Evolutionary conservation across 2,888 invertebrate species (phyloP).

Genomic region (Rhagophthalmus giganteus): DNA sequence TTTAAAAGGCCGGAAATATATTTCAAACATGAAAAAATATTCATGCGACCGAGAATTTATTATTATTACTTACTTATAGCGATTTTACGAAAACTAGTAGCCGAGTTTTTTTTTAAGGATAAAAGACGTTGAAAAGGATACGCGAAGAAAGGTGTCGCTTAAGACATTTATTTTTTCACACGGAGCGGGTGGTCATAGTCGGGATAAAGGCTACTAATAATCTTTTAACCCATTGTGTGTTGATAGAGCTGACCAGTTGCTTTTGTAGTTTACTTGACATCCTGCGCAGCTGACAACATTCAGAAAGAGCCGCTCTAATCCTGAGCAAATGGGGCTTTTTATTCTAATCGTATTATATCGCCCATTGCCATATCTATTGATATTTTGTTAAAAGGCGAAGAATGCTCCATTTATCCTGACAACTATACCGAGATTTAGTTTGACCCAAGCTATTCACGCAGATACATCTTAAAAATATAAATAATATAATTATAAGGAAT

Average conservation of each 20-base stretch:
- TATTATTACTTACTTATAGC: too few species aligned
- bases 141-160: too few species aligned
- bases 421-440: constrained; percentile 11
- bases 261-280: constrained; percentile 16
- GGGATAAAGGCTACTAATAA: constrained; percentile 27
- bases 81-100: too few species aligned
- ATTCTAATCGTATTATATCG: constrained; percentile 30
- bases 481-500: too few species aligned
- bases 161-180: too few species aligned
- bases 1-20: not conserved
- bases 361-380: constrained; percentile 19
- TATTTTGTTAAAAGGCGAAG: constrained; percentile 19
- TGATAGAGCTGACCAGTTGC: constrained; percentile 14
- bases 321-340: constrained; percentile 25
- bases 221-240: constrained; percentile 19
- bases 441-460: too few species aligned
- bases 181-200: constrained; percentile 21
- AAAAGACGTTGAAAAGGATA: too few species aligned
- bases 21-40: too few species aligned
- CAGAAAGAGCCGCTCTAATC: constrained; percentile 30
- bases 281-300: constrained; percentile 27
- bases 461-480: too few species aligned
- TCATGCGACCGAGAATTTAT: too few species aligned
- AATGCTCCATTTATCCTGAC: constrained; percentile 22
- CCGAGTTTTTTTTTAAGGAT: too few species aligned